Evolutionary conservation across 2,888 invertebrate species (phyloP).

Genomic region (Rhaphigaster nebulosa): DNA sequence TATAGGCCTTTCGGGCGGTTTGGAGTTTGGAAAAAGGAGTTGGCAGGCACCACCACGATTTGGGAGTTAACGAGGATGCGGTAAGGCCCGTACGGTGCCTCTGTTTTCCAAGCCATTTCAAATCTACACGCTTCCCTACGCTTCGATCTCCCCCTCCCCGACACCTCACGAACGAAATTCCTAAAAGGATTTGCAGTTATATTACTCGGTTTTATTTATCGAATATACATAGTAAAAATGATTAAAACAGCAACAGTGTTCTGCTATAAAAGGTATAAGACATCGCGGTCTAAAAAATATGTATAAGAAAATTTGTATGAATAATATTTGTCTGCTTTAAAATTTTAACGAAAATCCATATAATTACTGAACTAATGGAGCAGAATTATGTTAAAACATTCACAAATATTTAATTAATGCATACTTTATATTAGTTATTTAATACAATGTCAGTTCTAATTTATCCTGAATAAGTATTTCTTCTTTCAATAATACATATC

Average conservation of each 20-base stretch:
- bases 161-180: not conserved
- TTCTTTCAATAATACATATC: not conserved
- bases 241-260: not conserved
- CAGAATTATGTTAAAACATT: not conserved
- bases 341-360: not conserved
- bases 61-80: conserved; percentile 30
- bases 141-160: not conserved
- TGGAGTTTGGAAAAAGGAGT: conserved; percentile 42
- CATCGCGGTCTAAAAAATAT: not conserved
- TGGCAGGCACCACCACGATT: not conserved
- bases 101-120: conserved; percentile 46
- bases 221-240: not conserved
- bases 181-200: not conserved
- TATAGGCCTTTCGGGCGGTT: conserved; percentile 4
- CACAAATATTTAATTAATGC: not conserved
- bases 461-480: too few species aligned
- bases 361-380: not conserved
- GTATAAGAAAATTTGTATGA: not conserved
- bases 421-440: not conserved
- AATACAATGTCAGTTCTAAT: too few species aligned
- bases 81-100: not conserved
- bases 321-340: not conserved
- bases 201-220: not conserved
- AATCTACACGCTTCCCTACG: conserved; percentile 27
- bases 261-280: not conserved